Evolutionary conservation across 1,140 invertebrate genomes (phyloP), one percentile per base, ranked within the genome.

Genomic region (Monochamus saltuarius): DNA sequence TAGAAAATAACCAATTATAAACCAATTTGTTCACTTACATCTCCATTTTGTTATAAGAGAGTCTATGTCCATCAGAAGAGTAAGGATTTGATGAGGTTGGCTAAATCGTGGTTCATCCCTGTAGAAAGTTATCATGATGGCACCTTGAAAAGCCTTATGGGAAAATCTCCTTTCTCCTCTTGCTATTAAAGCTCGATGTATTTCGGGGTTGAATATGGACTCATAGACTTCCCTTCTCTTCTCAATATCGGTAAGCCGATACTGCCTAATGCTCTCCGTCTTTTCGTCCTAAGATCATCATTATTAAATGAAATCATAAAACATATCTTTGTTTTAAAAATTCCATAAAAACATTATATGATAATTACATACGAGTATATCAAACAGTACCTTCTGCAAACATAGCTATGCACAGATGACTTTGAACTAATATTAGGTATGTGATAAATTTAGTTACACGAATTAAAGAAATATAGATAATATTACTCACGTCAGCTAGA

Each of bases 31-130:
- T n/a, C n/a, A n/a, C 89, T 89, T 85, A 99, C 97, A 98, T 80
- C 97, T 85, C 97, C 97, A 99, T 80, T 99, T 99, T n/a, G 95
- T 98, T 63, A 99, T 93, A 47, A 98, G 81, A 1, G 95, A 94
- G 80, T 99, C 97, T 35, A 99, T 97, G 75, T 99, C 96, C 92
- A 98, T 98, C 1, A 99, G 84, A 4, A 94, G 81, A 0, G 88
- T 92, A 0, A 99, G 81, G 49, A 99, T 84, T 77, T 98, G 95
- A 82, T 97, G 95, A 0, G 97, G 95, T 75, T 98, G 94, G 67
- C 93, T 95, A 79, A 99, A 99, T 17, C 95, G 82, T 0, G 96
- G 94, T 77, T 98, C 94, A 69, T 99, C 95, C 11, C 95, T 80
- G 77, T 99, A 98, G 65, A 98, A 89, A 1, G 91, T 97, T 54